Base-by-base conservation (phyloP, 2,113 vertebrate species). In the Cygnus atratus region DNA sequence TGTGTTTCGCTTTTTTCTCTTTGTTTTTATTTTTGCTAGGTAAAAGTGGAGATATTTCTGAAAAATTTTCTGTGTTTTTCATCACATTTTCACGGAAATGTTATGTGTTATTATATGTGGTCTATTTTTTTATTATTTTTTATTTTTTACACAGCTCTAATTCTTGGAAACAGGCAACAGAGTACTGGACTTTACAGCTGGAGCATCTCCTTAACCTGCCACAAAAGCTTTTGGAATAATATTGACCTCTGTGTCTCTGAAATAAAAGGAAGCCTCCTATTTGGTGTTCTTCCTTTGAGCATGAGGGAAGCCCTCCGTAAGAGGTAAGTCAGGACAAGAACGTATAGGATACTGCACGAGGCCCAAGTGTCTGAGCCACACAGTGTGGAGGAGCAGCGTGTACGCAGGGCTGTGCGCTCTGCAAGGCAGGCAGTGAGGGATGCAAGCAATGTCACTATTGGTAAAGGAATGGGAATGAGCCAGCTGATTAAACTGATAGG, bases 401-500 rank as follows among this genome's bases (percentile, higher is more conserved):
- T 29, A 7, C 48, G 90, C 48, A 33, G 68, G 21, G 83, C 74
- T 84, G 58, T 14, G 26, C 3, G 70, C 68, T 81, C 85, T 63
- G 77, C 57, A 84, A 72, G 76, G 82, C 90, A 83, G 74, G 57
- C 83, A 26, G 61, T 1, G 39, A 72, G 77, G 50, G 66, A 24
- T 5, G 63, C 1, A 4, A 82, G 74, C 41, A 76, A 8, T 61
- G 67, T 25, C 87, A 12, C 87, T 86, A 96, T 90, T 84, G 86
- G 93, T 8, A 46, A 70, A 81, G 90, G 77, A 90, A 84, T 50
- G 35, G 83, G 70, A 92, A 87, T 28, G 66, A 94, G 93, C 83
- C 92, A 91, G 86, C 88, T 95, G 95, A 95, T 95, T 95, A 93
- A 94, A 94, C 90, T 71, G 94, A 96, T 95, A 92, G 83, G 83